Evolutionary conservation across 2,797 vertebrate genomes (phyloP).

Genomic region (Acanthurus lineatus): DNA sequence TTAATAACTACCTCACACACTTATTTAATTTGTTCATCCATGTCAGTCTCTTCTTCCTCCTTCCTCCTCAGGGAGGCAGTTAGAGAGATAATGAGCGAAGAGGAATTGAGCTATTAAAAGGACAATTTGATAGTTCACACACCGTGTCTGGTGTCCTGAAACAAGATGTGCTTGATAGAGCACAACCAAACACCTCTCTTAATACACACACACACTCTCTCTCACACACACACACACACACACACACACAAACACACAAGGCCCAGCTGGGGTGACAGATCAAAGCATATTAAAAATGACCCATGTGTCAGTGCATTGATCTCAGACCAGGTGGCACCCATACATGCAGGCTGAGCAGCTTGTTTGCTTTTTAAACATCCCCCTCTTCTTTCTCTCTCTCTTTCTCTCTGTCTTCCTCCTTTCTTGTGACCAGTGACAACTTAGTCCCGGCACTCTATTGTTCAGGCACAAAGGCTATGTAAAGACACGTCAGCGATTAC

Average conservation of each 20-base stretch:
- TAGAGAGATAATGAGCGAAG: conserved; percentile 81
- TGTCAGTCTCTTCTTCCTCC: conserved; percentile 43
- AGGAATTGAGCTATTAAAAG: conserved; percentile 84
- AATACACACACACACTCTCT: conserved; percentile 22
- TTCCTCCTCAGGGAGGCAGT: conserved; percentile 43
- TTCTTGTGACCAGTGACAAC: conserved; percentile 76
- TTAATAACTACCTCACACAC: conserved; percentile 23
- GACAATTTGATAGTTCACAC: conserved; percentile 82
- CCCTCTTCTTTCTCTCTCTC: conserved; percentile 23
- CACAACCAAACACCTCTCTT: conserved; percentile 42
- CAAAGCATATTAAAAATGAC: conserved; percentile 86
- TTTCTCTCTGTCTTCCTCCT: conserved; percentile 38
- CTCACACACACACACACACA: conserved; percentile 30
- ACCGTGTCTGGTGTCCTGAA: conserved; percentile 73
- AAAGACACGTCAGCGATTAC: conserved; percentile 81
- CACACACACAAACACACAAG: conserved; percentile 21
- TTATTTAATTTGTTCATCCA: conserved; percentile 20
- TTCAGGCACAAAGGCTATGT: conserved; percentile 80
- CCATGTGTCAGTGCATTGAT: conserved; percentile 81
- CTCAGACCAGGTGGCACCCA: conserved; percentile 82
- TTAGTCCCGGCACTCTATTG: conserved; percentile 74
- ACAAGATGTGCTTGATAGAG: conserved; percentile 78
- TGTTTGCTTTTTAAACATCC: conserved; percentile 51
- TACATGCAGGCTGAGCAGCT: conserved; percentile 59
- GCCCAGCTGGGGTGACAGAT: conserved; percentile 75